Evolutionary conservation across 2,888 invertebrate genomes (phyloP).

Genomic region (Ischnura elegans): DNA sequence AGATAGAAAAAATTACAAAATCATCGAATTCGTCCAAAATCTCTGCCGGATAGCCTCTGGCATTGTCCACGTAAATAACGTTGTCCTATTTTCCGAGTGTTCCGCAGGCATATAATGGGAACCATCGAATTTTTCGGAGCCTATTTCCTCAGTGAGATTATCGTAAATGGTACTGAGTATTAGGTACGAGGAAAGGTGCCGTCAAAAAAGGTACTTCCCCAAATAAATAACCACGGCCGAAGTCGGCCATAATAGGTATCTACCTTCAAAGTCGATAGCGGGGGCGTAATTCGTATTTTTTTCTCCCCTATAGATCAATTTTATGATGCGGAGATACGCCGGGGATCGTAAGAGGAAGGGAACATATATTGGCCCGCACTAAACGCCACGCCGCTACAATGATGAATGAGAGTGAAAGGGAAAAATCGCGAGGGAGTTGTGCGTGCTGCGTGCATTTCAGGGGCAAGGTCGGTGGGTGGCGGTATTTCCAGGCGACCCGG

Average conservation of each 20-base stretch:
- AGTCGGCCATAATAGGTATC: neutral
- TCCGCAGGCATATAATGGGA: neutral
- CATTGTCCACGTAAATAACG: neutral
- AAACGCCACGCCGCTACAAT: neutral
- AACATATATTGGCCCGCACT: neutral
- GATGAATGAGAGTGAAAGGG: conserved; percentile 51
- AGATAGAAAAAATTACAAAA: no score
- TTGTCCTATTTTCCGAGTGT: neutral
- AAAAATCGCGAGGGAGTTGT: neutral
- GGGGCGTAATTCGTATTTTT: neutral
- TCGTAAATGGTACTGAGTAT: conserved; percentile 9
- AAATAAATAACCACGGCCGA: conserved; percentile 5
- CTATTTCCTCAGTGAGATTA: neutral
- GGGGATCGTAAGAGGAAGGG: neutral
- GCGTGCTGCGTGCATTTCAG: neutral
- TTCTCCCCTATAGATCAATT: neutral
- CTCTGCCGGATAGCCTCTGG: no score
- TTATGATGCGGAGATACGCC: neutral
- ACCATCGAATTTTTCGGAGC: neutral
- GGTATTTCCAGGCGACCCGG: conserved; percentile 43
- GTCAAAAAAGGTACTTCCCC: neutral
- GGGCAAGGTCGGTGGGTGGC: conserved; percentile 61
- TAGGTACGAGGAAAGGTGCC: neutral
- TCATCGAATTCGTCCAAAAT: no score
- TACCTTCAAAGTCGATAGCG: neutral